Conservation (phyloP, 2,797 vertebrate species). For the Columba guinea region DNA sequence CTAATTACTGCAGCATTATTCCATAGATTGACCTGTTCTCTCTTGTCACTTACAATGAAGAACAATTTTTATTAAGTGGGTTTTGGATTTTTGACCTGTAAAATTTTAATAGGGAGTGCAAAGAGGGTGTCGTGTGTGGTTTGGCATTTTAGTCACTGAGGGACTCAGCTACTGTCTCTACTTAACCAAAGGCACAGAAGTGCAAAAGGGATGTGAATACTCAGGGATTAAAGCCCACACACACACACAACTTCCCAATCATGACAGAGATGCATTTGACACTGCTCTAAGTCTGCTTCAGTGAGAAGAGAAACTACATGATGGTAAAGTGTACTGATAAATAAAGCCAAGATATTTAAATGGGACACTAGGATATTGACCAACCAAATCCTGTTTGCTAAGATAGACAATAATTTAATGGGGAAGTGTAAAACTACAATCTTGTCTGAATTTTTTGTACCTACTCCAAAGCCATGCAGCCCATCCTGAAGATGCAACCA, state of each 20-base stretch:
- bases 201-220: conserved; percentile 80
- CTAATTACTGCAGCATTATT: conserved; percentile 94
- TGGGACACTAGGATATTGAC: not conserved
- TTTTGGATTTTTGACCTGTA: conserved; percentile 99
- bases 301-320: not conserved
- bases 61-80: conserved; percentile 96
- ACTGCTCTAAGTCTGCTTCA: not conserved
- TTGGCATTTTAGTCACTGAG: conserved; percentile 92
- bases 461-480: not conserved
- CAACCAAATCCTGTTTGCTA: not conserved
- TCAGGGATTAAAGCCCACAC: conserved; percentile 75
- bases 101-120: conserved; percentile 98
- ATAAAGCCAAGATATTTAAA: not conserved
- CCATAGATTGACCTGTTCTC: conserved; percentile 90
- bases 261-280: not conserved
- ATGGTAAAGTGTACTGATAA: not conserved
- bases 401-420: not conserved
- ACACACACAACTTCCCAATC: conserved; percentile 8
- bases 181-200: conserved; percentile 89
- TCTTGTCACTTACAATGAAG: conserved; percentile 95
- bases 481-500: not conserved
- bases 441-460: not conserved
- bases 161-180: conserved; percentile 90
- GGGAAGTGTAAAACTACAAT: not conserved
- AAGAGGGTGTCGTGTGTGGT: conserved; percentile 88